Evolutionary conservation across 1,140 invertebrate species (phyloP), one percentile per base, ranked within the genome.

Genomic region (Vanessa tameamea): DNA sequence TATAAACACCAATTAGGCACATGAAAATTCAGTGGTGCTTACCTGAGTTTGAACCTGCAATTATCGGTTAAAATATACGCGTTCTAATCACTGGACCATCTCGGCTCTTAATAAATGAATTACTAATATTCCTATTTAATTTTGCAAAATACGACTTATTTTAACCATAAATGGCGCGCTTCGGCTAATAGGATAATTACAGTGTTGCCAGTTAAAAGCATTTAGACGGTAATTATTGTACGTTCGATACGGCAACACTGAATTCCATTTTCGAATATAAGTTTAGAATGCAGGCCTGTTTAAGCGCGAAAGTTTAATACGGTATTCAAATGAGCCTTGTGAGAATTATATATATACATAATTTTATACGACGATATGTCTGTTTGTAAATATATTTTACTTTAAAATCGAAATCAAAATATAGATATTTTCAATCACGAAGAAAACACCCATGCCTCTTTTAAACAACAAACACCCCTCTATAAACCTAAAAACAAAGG

Each of bases 151-250:
- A 75, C 73, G 73, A 69, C 66, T 64, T 73, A 73, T 73, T 73
- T 73, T 43, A 61, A 43, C 69, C 69, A 68, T 76, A 74, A 67
- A 47, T 26, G 71, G 66, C 74, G 51, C 59, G 53, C 72, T 51
- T 70, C 47, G 65, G 61, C 75, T 81, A 81, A 81, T 81, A 78
- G 77, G 72, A 78, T 78, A 77, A 81, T 81, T 74, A 75, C 67
- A 43, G 72, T 57, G 77, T 78, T 75, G 74, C 77, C 69, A 81
- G 75, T 57, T 72, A 74, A 75, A 69, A 72, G 72, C 72, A 15
- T 55, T 67, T n/a, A 31, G 26, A 55, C 26, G 14, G 23, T 75
- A 76, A 77, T 77, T 79, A 77, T 72, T 67, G 31, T 9, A 43
- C 15, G n/a, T 47, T 26, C 63, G 26, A 48, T 69, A 63, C 63